Percentiles rank a stretch among this genome's conserved stretches.
Conservation (phyloP, 2,797 vertebrate species). For the Acanthurus lineatus region DNA sequence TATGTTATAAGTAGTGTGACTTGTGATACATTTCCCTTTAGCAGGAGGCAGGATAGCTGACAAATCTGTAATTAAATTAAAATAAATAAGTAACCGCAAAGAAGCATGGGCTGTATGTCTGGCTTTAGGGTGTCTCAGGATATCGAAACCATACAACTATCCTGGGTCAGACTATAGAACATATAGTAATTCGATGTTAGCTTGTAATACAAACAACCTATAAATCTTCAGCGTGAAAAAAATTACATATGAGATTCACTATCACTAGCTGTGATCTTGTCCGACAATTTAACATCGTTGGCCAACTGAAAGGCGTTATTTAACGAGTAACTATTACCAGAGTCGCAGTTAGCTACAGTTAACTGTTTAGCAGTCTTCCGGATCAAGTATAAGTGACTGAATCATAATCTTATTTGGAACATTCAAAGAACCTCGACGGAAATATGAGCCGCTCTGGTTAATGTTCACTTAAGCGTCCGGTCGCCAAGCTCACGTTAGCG, state of each 20-base stretch:
- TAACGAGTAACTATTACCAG: background rate
- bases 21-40: background rate
- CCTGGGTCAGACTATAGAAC: background rate
- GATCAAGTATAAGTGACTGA: too few relatives aligned
- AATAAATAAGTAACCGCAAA: background rate
- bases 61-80: background rate
- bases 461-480: slow-evolving; percentile 23
- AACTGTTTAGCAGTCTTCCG: background rate
- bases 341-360: too few relatives aligned
- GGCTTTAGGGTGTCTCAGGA: background rate
- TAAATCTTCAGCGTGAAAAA: background rate
- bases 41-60: background rate
- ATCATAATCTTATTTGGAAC: background rate
- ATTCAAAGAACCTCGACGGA: slow-evolving; percentile 14
- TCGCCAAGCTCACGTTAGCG: slow-evolving; percentile 56
- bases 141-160: slow-evolving; percentile 3
- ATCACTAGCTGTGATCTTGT: background rate
- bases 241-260: background rate
- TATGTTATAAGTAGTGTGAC: slow-evolving; percentile 6
- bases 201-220: background rate
- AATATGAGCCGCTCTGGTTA: slow-evolving; percentile 39
- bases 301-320: background rate
- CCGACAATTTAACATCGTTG: background rate
- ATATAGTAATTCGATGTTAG: background rate
- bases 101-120: background rate